A percentile compares a stretch with the other conserved stretches of the same genome.
These are phyloP conservation scores for Carlito syrichta DNA, from an alignment of 2,113 vertebrate genomes.

Conservation along the genomic window DNA sequence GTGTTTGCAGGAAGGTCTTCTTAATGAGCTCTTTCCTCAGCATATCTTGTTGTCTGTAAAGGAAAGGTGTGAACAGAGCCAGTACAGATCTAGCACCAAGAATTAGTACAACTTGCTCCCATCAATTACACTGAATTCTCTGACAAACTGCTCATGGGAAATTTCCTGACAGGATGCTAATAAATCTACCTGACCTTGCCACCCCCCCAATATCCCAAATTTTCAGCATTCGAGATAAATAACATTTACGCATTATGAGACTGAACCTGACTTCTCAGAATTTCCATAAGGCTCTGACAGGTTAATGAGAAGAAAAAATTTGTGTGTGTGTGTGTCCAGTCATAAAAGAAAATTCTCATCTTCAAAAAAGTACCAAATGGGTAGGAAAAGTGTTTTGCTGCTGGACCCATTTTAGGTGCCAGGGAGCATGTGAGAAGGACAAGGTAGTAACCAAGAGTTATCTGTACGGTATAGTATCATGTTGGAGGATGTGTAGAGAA, in stretches of 20 bases:
- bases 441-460: background rate
- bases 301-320: conserved; percentile 56
- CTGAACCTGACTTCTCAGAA: conserved; percentile 53
- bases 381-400: background rate
- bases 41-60: conserved; percentile 59
- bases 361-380: background rate
- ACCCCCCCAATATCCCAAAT: background rate
- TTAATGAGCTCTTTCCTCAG: conserved; percentile 62
- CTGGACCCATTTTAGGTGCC: background rate
- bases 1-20: conserved; percentile 56
- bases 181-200: conserved; percentile 56
- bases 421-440: background rate
- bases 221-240: conserved; percentile 51
- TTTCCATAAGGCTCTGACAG: conserved; percentile 51
- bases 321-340: background rate
- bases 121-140: conserved; percentile 54
- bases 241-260: conserved; percentile 49
- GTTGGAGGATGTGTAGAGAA: background rate
- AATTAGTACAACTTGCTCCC: conserved; percentile 45
- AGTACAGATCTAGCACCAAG: conserved; percentile 18
- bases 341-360: background rate
- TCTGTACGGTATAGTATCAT: background rate
- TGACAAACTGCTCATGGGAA: conserved; percentile 62
- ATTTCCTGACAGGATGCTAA: conserved; percentile 59
- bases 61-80: conserved; percentile 62